phyloP scores from a whole-genome alignment of 2,888 invertebrate genomes.

The Drosophila tripunctata region DNA sequence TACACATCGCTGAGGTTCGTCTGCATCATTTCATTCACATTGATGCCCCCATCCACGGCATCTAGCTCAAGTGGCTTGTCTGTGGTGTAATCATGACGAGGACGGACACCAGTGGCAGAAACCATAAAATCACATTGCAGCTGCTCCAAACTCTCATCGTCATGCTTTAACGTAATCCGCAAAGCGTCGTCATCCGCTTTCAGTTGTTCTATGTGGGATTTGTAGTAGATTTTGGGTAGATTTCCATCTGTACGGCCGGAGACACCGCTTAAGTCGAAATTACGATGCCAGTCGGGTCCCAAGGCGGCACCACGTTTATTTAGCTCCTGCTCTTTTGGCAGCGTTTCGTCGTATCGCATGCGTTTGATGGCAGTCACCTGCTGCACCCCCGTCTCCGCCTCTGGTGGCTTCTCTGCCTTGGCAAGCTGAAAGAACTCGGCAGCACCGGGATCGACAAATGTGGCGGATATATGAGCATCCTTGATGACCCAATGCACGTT shows the following conservation, averaged over 20 bases:
- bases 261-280: conserved; percentile 85
- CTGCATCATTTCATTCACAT: conserved; percentile 93
- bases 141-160: conserved; percentile 86
- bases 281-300: conserved; percentile 97
- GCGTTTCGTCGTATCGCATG: conserved; percentile 88
- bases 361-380: conserved; percentile 85
- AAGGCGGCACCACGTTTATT: conserved; percentile 92
- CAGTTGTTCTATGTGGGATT: conserved; percentile 85
- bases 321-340: conserved; percentile 48
- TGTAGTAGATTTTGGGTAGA: conserved; percentile 86
- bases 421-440: conserved; percentile 92
- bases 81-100: conserved; percentile 87
- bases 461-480: conserved; percentile 95
- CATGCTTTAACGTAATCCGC: conserved; percentile 86
- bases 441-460: conserved; percentile 98
- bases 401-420: conserved; percentile 13
- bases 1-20: conserved; percentile 91
- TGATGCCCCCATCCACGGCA: conserved; percentile 92
- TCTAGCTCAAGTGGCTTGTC: conserved; percentile 85
- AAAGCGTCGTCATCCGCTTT: conserved; percentile 86
- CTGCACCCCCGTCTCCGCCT: not conserved
- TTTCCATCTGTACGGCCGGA: not conserved
- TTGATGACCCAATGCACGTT: conserved; percentile 97
- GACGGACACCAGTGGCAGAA: conserved; percentile 96
- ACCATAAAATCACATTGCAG: conserved; percentile 94